Percentiles rank a stretch among this genome's conserved stretches.
Conservation (phyloP, 2,888 invertebrate species). For the Biston stratarius region DNA sequence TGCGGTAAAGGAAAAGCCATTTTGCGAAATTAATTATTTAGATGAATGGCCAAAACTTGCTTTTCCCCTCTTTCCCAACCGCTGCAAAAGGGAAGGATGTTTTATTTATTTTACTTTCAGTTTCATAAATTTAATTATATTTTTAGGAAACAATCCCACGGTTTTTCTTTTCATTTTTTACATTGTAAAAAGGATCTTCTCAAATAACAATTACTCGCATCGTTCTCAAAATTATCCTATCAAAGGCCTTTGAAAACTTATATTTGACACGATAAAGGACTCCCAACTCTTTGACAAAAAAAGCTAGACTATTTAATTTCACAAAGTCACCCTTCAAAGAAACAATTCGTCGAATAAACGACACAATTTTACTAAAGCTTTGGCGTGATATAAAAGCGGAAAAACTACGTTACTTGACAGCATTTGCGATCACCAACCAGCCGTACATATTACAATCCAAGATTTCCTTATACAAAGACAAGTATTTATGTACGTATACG, state of each 20-base stretch:
- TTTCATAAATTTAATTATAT: neutral
- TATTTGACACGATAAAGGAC: conserved; percentile 19
- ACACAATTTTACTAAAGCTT: conserved; percentile 12
- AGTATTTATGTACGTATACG: neutral
- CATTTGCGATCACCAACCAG: neutral
- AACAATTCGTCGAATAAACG: conserved; percentile 22
- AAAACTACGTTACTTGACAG: neutral
- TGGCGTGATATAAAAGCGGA: neutral
- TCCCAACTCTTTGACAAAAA: conserved; percentile 24
- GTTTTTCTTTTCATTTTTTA: neutral
- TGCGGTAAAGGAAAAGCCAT: conserved; percentile 11
- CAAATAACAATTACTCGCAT: conserved; percentile 25
- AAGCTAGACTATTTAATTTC: conserved; percentile 32
- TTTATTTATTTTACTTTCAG: neutral
- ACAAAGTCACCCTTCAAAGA: conserved; percentile 23
- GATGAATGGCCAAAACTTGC: conserved; percentile 19
- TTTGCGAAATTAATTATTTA: conserved; percentile 23
- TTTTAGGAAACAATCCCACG: no score
- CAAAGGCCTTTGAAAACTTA: conserved; percentile 28
- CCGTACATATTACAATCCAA: neutral
- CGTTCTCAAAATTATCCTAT: conserved; percentile 16
- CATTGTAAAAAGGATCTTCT: conserved; percentile 7
- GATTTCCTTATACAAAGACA: neutral
- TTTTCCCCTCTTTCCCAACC: conserved; percentile 3
- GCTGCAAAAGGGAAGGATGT: conserved; percentile 1